Evolutionary conservation across 2,113 vertebrate species (phyloP), one percentile per base, ranked within the genome.

Genomic region (Ammospiza nelsoni): DNA sequence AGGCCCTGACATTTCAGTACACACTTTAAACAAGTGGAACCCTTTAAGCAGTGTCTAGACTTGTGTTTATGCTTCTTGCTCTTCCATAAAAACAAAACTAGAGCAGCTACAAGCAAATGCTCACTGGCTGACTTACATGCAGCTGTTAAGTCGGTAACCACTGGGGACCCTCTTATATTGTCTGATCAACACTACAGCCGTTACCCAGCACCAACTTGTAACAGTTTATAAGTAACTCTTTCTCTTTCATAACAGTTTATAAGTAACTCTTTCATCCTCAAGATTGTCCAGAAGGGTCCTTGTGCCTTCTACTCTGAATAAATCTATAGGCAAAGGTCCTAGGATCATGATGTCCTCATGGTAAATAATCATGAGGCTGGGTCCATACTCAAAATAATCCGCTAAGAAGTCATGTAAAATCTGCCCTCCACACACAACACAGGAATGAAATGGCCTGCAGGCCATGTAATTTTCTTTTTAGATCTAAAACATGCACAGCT

Each of bases 151-250:
- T 73, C 24, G 1, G 94, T 89, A 97, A 93, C 90, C 97, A 97
- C 97, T 84, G 80, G 97, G 93, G 96, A 90, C 87, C 93, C 84
- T 90, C 97, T 97, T 93, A 84, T 71, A 90, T 93, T 73, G 77
- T 96, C 96, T 97, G 96, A 97, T 97, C 97, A 97, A 96, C 97
- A 92, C 96, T 75, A 72, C 96, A 97, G 97, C 95, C 95, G 96
- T 96, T 96, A 97, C 92, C 8, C 13, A 97, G 96, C 71, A 97
- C 95, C 97, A 97, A 96, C 98, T 96, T 97, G 96, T 96, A 98
- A 97, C 39, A 29, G 94, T 96, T 97, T 97, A 87, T 94, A 98
- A 97, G 96, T 93, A 97, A 97, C 92, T 90, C 89, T 96, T 94
- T 97, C 84, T 95, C 93, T 92, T 83, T 35, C 35, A 35, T 96